Percentiles rank a stretch among this genome's conserved stretches.
These are phyloP conservation scores for Acanthopleura granulata DNA, from an alignment of 2,888 invertebrate genomes.

Conservation along the genomic window DNA sequence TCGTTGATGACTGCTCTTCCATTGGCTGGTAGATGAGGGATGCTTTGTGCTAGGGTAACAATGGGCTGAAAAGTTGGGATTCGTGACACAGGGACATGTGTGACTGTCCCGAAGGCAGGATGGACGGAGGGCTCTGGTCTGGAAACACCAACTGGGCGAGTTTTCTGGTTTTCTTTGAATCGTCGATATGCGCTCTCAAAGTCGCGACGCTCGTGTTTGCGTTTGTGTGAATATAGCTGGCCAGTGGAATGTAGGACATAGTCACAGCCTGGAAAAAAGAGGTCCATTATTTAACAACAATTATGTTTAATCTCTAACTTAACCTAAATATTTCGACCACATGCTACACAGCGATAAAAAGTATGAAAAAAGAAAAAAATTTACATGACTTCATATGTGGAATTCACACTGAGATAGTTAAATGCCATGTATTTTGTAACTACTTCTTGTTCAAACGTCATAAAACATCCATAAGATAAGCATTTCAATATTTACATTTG, in stretches of 20 bases:
- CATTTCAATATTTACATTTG: no score
- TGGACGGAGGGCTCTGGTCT: background rate
- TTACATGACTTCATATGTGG: no score
- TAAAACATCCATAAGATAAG: no score
- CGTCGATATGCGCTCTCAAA: slow-evolving; percentile 86
- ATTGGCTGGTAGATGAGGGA: background rate
- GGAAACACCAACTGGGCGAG: background rate
- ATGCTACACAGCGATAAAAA: no score
- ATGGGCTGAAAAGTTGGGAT: background rate
- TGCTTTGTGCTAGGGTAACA: background rate
- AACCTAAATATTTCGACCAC: no score
- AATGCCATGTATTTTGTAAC: no score
- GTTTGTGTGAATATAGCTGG: slow-evolving; percentile 96
- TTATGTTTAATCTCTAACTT: no score
- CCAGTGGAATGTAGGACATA: slow-evolving; percentile 97
- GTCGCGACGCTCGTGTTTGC: slow-evolving; percentile 88
- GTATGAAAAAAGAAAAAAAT: no score
- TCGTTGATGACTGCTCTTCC: background rate
- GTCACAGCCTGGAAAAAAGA: slow-evolving; percentile 76
- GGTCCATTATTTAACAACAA: no score
- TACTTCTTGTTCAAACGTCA: no score
- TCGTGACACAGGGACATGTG: background rate
- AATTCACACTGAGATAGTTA: no score
- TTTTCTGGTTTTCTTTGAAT: slow-evolving; percentile 76
- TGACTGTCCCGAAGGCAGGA: background rate